Percentiles rank a stretch among this genome's conserved stretches.
Evolutionary conservation across 2,113 vertebrate species (phyloP).

Genomic region (Camelus bactrianus): DNA sequence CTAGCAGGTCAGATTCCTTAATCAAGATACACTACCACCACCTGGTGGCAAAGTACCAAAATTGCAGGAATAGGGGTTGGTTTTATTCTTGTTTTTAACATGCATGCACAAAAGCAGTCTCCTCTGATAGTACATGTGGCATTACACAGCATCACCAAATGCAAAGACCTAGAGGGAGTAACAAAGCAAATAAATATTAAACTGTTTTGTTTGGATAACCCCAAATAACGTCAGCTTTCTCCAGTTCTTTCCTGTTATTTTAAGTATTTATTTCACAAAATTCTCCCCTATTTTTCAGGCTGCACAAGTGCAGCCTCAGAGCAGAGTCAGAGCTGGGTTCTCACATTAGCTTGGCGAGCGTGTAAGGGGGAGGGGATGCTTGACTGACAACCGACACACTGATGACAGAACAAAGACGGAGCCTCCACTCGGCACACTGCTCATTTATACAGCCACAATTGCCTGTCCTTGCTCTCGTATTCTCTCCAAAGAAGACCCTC

Average conservation of each 20-base stretch:
- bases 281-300: not conserved
- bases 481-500: conserved; percentile 23
- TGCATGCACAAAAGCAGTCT: not conserved
- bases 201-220: not conserved
- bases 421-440: not conserved
- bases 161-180: not conserved
- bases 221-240: not conserved
- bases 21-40: conserved; percentile 52
- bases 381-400: conserved; percentile 55
- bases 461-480: not conserved
- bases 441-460: not conserved
- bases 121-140: not conserved
- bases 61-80: conserved; percentile 66
- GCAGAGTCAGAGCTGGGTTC: not conserved
- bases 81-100: not conserved
- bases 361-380: not conserved
- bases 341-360: not conserved
- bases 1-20: not conserved
- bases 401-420: not conserved
- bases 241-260: not conserved
- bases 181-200: not conserved
- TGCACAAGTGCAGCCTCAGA: not conserved
- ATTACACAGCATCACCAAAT: not conserved
- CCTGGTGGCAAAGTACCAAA: conserved; percentile 53
- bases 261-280: conserved; percentile 21